These are phyloP conservation scores for Erannis defoliaria DNA, from an alignment of 2,888 invertebrate genomes.

Conservation along the genomic window DNA sequence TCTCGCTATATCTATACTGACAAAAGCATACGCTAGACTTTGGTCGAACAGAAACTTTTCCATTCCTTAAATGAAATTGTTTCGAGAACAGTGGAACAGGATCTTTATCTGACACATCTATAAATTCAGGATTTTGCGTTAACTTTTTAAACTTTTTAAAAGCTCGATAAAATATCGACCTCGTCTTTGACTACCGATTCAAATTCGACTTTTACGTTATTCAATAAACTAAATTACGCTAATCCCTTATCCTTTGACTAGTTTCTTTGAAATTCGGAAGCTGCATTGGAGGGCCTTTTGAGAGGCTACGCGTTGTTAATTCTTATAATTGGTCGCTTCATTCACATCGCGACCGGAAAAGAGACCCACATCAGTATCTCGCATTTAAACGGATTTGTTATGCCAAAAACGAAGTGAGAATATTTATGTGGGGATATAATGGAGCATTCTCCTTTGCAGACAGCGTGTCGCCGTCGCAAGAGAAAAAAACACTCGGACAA, in stretches of 20 bases:
- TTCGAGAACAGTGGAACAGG: conserved; percentile 47
- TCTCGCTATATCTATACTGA: conserved; percentile 51
- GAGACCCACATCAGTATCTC: conserved; percentile 76
- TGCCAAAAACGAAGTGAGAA: conserved; percentile 70
- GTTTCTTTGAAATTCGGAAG: conserved; percentile 83
- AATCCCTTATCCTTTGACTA: conserved; percentile 70
- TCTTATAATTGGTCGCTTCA: conserved; percentile 82
- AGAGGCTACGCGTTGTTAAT: conserved; percentile 66
- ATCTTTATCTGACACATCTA: conserved; percentile 19
- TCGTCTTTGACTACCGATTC: conserved; percentile 47
- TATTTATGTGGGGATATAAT: conserved; percentile 64
- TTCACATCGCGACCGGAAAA: conserved; percentile 75
- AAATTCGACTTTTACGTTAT: conserved; percentile 48
- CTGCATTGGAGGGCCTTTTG: conserved; percentile 68
- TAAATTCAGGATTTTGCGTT: conserved; percentile 6
- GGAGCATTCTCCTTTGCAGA: conserved; percentile 65
- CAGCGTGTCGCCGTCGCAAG: conserved; percentile 71
- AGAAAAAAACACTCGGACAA: conserved; percentile 47
- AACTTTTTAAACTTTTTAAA: conserved; percentile 39
- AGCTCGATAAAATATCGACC: conserved; percentile 42
- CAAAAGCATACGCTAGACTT: conserved; percentile 66
- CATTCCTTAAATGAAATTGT: conserved; percentile 52
- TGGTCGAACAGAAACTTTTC: conserved; percentile 59
- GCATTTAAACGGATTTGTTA: conserved; percentile 78
- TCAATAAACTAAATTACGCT: conserved; percentile 70